These are phyloP conservation scores for Apeltes quadracus DNA, from an alignment of 2,113 vertebrate species.

Conservation along the genomic window DNA sequence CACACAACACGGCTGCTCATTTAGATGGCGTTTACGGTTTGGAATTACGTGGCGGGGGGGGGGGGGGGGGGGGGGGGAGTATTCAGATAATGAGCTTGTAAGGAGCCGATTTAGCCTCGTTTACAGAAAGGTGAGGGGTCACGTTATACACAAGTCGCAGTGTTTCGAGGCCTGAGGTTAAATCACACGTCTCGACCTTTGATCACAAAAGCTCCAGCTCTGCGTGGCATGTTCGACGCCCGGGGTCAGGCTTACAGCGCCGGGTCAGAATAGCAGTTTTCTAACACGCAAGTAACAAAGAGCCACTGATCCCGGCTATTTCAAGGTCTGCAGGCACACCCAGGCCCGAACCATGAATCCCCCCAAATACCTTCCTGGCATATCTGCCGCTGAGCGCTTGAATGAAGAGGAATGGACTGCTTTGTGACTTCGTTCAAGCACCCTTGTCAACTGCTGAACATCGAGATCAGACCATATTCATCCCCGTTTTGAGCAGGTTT, in stretches of 20 bases:
- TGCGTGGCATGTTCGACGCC: slow-evolving; percentile 25
- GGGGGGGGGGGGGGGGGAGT: too few relatives aligned
- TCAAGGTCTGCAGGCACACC: slow-evolving; percentile 30
- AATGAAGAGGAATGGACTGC: slow-evolving; percentile 35
- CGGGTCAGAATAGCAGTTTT: slow-evolving; percentile 39
- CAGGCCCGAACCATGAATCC: slow-evolving; percentile 18
- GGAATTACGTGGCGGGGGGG: slow-evolving; percentile 42
- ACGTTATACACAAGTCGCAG: slow-evolving; percentile 41
- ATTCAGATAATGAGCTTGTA: slow-evolving; percentile 66
- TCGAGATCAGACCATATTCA: too few relatives aligned
- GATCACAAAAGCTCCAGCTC: slow-evolving; percentile 35
- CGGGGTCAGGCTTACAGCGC: slow-evolving; percentile 27
- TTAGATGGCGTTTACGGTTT: slow-evolving; percentile 55
- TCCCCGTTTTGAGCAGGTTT: too few relatives aligned
- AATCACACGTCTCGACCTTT: slow-evolving; percentile 42
- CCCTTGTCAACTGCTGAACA: too few relatives aligned
- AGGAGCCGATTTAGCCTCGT: slow-evolving; percentile 57
- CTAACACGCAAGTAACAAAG: slow-evolving; percentile 53
- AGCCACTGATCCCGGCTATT: slow-evolving; percentile 44
- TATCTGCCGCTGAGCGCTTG: slow-evolving; percentile 22
- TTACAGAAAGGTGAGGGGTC: slow-evolving; percentile 55
- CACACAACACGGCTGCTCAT: slow-evolving; percentile 40
- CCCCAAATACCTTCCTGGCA: slow-evolving; percentile 48
- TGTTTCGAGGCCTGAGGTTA: slow-evolving; percentile 51
- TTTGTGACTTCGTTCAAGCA: too few relatives aligned